These are phyloP conservation scores for Sesia apiformis DNA, from an alignment of 2,888 invertebrate genomes.

Conservation along the genomic window DNA sequence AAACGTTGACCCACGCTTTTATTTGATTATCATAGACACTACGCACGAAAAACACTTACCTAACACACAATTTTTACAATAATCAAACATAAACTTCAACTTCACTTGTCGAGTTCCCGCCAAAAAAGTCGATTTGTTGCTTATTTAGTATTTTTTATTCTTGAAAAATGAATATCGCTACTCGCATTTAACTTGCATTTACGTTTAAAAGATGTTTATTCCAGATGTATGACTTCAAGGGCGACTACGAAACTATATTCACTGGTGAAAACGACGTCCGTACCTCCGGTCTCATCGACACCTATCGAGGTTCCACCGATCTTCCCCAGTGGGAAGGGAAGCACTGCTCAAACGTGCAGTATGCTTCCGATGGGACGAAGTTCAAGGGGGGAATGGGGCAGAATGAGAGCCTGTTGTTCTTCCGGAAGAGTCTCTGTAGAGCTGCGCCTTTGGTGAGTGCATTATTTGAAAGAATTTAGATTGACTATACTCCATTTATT, in stretches of 20 bases:
- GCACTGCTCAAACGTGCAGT: conserved; percentile 83
- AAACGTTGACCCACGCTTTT: no score
- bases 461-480: no score
- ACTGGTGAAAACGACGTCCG: conserved; percentile 79
- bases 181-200: no score
- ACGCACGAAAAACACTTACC: no score
- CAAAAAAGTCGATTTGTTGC: no score
- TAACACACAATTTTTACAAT: no score
- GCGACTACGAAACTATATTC: conserved; percentile 85
- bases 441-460: conserved; percentile 82
- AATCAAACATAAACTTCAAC: no score
- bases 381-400: conserved; percentile 81
- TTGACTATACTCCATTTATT: no score
- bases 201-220: conserved; percentile 8
- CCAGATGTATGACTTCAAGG: conserved; percentile 90
- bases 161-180: no score
- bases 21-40: no score
- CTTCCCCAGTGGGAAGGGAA: conserved; percentile 85
- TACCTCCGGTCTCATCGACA: conserved; percentile 82
- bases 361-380: conserved; percentile 89
- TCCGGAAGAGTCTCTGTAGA: conserved; percentile 88
- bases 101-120: no score
- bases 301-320: conserved; percentile 81
- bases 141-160: no score
- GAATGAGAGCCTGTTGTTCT: conserved; percentile 83